Base-by-base conservation (phyloP, 2,797 vertebrate species). In the Varecia variegata region DNA sequence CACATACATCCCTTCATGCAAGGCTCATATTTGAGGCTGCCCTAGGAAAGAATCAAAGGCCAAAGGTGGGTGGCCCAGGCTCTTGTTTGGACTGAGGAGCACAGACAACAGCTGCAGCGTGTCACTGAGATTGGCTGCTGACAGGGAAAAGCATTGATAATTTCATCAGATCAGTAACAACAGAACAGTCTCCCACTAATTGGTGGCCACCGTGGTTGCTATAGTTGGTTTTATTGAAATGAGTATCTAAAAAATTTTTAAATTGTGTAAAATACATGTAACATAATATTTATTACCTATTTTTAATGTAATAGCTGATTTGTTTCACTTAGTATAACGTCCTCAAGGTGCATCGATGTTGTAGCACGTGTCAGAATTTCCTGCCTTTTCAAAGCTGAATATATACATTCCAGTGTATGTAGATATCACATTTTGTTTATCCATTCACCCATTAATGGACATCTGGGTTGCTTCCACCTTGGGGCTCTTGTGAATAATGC, bases 31-130 rank as follows among this genome's bases (percentile, higher is more conserved):
- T 40, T 79, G 52, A 58, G 74, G 79, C 17, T 92, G 35, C 43
- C 50, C 32, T 56, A 60, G 88, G 89, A 92, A 89, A 93, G 52
- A 90, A 90, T 91, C 89, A 92, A 94, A 97, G 80, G 45, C 92
- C 71, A 67, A 45, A 12, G 25, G 68, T 73, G 60, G 45, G 67
- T 85, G 88, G 60, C 35, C 56, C 25, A 62, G 60, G 38, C 25
- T 90, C 60, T 71, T 65, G 12, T 70, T 88, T 76, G 17, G 45
- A 62, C 7, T 15, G 52, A 17, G 38, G 38, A 27, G 2, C 15
- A 50, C 70, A 62, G 60, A 52, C 9, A 65, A 62, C 85, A 97
- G 93, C 87, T 97, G 88, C 65, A 56, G 60, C 21, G 2, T 21
- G 7, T 88, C 68, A 45, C 45, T 2, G 52, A 90, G 79, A 56